Conservation (phyloP, 2,113 vertebrate species). For the Perca flavescens region DNA sequence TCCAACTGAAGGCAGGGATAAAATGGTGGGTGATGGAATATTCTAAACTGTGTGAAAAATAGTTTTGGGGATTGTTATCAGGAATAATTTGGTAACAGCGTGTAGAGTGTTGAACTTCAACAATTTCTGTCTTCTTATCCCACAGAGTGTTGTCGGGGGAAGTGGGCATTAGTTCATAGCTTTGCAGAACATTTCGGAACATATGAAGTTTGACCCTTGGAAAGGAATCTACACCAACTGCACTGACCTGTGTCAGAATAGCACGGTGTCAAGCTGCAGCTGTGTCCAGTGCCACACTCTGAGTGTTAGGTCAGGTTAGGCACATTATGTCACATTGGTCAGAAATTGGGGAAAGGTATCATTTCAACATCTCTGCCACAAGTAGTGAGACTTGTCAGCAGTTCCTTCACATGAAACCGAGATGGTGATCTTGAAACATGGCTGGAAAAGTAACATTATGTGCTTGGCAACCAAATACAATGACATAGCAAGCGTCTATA, state of each 20-base stretch:
- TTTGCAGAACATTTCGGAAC: conserved; percentile 46
- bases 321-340: conserved; percentile 1
- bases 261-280: conserved; percentile 65
- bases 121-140: conserved; percentile 8
- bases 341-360: conserved; percentile 1
- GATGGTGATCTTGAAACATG: not conserved
- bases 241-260: conserved; percentile 66
- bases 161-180: conserved; percentile 38
- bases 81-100: not conserved
- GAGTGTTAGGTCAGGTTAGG: not conserved
- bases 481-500: conserved; percentile 46
- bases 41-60: not conserved
- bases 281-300: conserved; percentile 9
- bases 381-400: not conserved
- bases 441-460: conserved; percentile 20
- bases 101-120: not conserved
- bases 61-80: not conserved
- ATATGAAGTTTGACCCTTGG: conserved; percentile 47
- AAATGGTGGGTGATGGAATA: not conserved
- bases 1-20: no score
- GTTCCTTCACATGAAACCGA: not conserved
- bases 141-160: conserved; percentile 13
- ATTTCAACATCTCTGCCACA: not conserved
- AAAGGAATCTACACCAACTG: conserved; percentile 63
- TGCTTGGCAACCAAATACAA: conserved; percentile 46